Evolutionary conservation across 2,888 invertebrate species (phyloP).

Genomic region (Hypomecis punctinalis): DNA sequence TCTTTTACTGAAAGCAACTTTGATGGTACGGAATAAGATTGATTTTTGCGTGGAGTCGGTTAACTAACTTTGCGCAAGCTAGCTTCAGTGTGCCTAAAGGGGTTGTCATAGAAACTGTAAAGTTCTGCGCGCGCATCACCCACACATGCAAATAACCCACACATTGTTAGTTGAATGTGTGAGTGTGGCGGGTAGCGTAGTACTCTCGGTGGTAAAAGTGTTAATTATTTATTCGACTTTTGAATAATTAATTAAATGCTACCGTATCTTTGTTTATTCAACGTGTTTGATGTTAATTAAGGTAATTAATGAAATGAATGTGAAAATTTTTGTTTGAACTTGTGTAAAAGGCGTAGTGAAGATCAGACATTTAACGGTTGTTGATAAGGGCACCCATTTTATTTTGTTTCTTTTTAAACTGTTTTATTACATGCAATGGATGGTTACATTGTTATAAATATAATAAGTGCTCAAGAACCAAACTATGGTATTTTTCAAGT

Average conservation of each 20-base stretch:
- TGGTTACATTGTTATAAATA: too few relatives aligned
- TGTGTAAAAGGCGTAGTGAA: not conserved
- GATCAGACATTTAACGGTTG: not conserved
- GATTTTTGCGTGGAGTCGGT: conserved; percentile 25
- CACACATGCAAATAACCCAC: conserved; percentile 58
- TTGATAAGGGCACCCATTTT: not conserved
- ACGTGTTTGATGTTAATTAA: conserved; percentile 14
- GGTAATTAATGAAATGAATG: conserved; percentile 1
- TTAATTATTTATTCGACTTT: conserved; percentile 29
- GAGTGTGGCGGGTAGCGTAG: conserved; percentile 61
- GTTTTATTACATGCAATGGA: too few relatives aligned
- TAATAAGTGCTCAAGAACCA: too few relatives aligned
- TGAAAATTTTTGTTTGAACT: not conserved
- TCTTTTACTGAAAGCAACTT: conserved; percentile 14
- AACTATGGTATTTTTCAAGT: too few relatives aligned
- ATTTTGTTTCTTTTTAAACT: too few relatives aligned
- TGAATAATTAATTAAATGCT: conserved; percentile 12
- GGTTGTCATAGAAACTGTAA: conserved; percentile 84
- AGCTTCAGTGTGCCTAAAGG: conserved; percentile 77
- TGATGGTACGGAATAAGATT: conserved; percentile 11
- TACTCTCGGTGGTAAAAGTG: conserved; percentile 58
- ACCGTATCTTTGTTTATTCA: conserved; percentile 5
- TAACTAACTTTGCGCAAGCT: conserved; percentile 68
- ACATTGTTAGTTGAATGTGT: conserved; percentile 60
- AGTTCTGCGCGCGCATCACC: conserved; percentile 80